Conservation (phyloP, 2,113 vertebrate genomes). For the Ariopsis seemanni region DNA sequence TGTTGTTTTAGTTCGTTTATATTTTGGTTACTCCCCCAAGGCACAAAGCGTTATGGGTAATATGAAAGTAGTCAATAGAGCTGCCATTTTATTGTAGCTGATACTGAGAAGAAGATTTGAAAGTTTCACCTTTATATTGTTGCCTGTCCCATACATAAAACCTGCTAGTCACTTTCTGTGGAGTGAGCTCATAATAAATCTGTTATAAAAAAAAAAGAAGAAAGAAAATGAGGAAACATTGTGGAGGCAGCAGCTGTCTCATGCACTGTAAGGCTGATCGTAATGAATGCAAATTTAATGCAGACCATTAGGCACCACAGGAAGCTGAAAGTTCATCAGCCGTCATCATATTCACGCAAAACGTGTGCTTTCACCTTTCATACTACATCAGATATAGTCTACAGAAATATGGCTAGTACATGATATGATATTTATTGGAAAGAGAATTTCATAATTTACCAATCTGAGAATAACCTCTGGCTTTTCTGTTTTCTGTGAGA, state of each 20-base stretch:
- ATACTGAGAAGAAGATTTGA: background rate
- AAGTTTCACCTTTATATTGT: background rate
- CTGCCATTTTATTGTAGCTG: background rate
- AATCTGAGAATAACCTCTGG: slow-evolving; percentile 1
- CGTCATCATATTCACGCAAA: background rate
- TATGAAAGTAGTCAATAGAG: background rate
- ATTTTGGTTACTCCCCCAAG: too few relatives aligned
- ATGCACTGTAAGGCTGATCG: background rate
- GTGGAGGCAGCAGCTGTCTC: background rate
- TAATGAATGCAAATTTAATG: slow-evolving; percentile 33
- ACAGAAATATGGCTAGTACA: background rate
- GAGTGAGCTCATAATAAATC: background rate
- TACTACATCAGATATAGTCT: slow-evolving; percentile 1
- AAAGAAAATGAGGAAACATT: slow-evolving; percentile 17
- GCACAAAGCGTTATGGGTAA: too few relatives aligned
- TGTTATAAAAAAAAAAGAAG: background rate
- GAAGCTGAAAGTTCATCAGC: slow-evolving; percentile 25
- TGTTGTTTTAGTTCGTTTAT: too few relatives aligned
- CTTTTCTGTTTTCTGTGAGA: background rate
- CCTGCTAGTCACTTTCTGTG: background rate
- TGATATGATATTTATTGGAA: background rate
- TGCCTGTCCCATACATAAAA: background rate
- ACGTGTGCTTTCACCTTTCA: slow-evolving; percentile 11
- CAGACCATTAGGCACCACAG: slow-evolving; percentile 11
- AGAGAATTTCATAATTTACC: background rate